Evolutionary conservation across 2,797 vertebrate species (phyloP), one percentile per base, ranked within the genome.

Genomic region (Leptatherina wallacei): DNA sequence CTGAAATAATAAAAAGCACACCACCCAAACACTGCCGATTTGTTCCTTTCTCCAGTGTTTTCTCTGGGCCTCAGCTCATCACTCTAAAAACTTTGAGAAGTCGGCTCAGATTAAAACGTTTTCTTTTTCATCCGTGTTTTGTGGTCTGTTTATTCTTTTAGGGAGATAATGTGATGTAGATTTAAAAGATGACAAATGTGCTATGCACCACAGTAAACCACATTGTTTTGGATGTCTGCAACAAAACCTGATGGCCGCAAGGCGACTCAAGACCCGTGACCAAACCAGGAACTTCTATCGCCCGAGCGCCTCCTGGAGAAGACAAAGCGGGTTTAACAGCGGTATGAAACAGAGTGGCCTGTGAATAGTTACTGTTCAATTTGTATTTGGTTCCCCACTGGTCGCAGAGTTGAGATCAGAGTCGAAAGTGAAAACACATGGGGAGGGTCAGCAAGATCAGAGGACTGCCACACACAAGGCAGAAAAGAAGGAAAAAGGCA

Each of bases 301-400:
- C 54, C 93, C 89, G 75, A 81, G 81, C 79, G 80, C 87, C 88
- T 85, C 73, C 77, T 44, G 92, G 91, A 95, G 94, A 95, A 95
- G 95, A 97, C 96, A 96, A 97, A 97, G 95, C 93, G 83, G 94
- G 94, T 94, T 96, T 96, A 96, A 93, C 95, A 91, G 95, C 89
- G 95, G 93, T 94, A 94, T 95, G 95, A 96, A 96, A 86, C 61
- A 95, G 95, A 95, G 89, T 78, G 94, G 96, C 95, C 97, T 98
- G 97, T 96, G 96, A 99, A 99, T 97, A 95, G 96, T 99, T 99
- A 99, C 96, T 96, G 98, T 99, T 99, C 97, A 99, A 99, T 99
- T 99, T 99, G 97, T 98, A 97, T 98, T 96, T 96, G 96, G 96
- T 98, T 99, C 97, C 97, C 97, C 93, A 96, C 97, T 98, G 98